Percentiles rank a stretch among this genome's conserved stretches.
Evolutionary conservation across 1,140 invertebrate genomes (phyloP).

Genomic region (Scylla paramamosain): DNA sequence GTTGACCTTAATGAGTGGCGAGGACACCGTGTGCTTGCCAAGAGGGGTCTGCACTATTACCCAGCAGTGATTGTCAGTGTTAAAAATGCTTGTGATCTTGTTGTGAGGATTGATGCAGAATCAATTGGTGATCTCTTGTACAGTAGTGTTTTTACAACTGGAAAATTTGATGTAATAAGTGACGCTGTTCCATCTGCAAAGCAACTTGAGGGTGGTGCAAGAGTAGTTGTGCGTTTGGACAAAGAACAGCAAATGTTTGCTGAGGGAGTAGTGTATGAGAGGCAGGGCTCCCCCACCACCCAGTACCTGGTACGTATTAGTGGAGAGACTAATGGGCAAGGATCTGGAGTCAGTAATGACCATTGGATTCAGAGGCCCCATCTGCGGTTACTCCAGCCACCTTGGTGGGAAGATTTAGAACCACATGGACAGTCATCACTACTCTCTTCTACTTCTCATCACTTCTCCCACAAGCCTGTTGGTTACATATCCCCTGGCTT

Average conservation of each 20-base stretch:
- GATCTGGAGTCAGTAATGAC: conserved; percentile 79
- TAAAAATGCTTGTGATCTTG: conserved; percentile 85
- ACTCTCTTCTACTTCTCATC: conserved; percentile 65
- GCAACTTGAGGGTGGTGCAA: conserved; percentile 86
- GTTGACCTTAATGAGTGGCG: conserved; percentile 94
- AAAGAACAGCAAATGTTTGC: conserved; percentile 87
- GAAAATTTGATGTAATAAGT: conserved; percentile 93
- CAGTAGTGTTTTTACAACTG: conserved; percentile 85
- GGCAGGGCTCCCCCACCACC: conserved; percentile 56
- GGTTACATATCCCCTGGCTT: conserved; percentile 69
- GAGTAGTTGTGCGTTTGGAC: conserved; percentile 84
- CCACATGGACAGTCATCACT: conserved; percentile 70
- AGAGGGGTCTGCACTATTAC: conserved; percentile 89
- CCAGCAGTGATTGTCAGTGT: conserved; percentile 88
- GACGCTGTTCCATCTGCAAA: conserved; percentile 93
- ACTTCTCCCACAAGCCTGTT: conserved; percentile 68
- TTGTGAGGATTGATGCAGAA: conserved; percentile 87
- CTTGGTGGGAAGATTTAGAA: conserved; percentile 97
- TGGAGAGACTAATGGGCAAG: conserved; percentile 58
- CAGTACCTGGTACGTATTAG: conserved; percentile 75
- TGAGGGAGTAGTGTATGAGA: conserved; percentile 87
- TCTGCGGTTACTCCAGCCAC: conserved; percentile 92
- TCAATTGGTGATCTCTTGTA: conserved; percentile 84
- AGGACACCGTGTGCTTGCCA: conserved; percentile 93
- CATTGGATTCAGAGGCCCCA: conserved; percentile 90